Conservation (phyloP, 2,113 vertebrate species). For the Pipra filicauda region DNA sequence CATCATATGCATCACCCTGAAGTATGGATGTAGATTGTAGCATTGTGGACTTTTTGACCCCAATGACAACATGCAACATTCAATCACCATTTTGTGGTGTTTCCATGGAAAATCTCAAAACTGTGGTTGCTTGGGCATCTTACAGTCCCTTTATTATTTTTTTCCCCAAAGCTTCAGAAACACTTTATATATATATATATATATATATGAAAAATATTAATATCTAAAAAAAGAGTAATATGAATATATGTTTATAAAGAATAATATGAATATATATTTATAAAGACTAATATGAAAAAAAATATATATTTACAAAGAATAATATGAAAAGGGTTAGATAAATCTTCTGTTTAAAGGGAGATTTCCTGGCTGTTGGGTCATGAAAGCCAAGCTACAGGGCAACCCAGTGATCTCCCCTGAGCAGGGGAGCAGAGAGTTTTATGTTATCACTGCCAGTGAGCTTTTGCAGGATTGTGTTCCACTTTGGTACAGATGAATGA, state of each 20-base stretch:
- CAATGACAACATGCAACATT: background rate
- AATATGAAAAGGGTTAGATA: background rate
- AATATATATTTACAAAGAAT: background rate
- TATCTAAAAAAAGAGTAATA: background rate
- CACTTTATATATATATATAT: background rate
- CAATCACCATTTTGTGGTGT: background rate
- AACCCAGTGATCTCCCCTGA: background rate
- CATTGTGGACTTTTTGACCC: background rate
- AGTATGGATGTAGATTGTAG: background rate
- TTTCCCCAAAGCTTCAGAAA: background rate
- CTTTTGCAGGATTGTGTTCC: background rate
- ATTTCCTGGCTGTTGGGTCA: background rate
- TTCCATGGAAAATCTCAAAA: background rate
- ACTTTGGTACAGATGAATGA: slow-evolving; percentile 6
- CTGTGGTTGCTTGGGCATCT: background rate
- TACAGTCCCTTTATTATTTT: fast-evolving
- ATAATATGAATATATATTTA: background rate
- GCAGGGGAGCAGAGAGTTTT: background rate
- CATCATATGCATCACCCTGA: background rate
- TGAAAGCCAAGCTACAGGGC: background rate
- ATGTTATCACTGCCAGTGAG: background rate
- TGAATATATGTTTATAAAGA: background rate
- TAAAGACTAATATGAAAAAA: background rate
- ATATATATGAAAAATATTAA: too few relatives aligned
- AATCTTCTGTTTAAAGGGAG: background rate